These are phyloP conservation scores for Leptopilina syphax DNA, from an alignment of 2,888 invertebrate species.

Conservation along the genomic window DNA sequence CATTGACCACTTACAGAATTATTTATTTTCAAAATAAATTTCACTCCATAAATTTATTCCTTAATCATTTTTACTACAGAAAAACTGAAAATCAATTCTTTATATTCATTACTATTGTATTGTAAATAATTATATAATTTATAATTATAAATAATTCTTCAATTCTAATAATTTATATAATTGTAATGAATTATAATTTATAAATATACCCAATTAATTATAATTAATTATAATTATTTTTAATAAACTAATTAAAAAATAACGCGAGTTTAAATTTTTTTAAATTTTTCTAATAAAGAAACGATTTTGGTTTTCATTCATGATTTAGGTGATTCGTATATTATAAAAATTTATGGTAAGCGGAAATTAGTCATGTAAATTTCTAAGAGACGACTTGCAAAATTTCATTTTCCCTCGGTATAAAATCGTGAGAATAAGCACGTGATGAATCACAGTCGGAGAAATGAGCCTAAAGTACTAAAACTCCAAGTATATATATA, in stretches of 20 bases:
- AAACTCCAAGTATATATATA: neutral
- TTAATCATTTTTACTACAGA: too few relatives aligned
- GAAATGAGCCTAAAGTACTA: neutral
- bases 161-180: too few relatives aligned
- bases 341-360: neutral
- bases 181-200: too few relatives aligned
- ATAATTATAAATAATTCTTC: too few relatives aligned
- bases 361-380: slow-evolving; percentile 26
- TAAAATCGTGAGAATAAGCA: slow-evolving; percentile 26
- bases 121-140: too few relatives aligned
- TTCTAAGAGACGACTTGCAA: slow-evolving; percentile 27
- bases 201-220: too few relatives aligned
- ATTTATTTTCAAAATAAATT: too few relatives aligned
- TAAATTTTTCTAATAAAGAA: neutral
- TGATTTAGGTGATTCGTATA: neutral
- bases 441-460: slow-evolving; percentile 17
- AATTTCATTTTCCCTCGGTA: slow-evolving; percentile 3
- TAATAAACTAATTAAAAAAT: too few relatives aligned
- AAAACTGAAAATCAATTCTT: too few relatives aligned
- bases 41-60: too few relatives aligned
- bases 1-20: slow-evolving; percentile 5
- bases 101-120: too few relatives aligned
- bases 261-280: neutral
- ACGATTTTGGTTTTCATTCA: neutral
- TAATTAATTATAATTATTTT: too few relatives aligned